phyloP scores from a whole-genome alignment of 2,113 vertebrate genomes.

The Platichthys stellatus region DNA sequence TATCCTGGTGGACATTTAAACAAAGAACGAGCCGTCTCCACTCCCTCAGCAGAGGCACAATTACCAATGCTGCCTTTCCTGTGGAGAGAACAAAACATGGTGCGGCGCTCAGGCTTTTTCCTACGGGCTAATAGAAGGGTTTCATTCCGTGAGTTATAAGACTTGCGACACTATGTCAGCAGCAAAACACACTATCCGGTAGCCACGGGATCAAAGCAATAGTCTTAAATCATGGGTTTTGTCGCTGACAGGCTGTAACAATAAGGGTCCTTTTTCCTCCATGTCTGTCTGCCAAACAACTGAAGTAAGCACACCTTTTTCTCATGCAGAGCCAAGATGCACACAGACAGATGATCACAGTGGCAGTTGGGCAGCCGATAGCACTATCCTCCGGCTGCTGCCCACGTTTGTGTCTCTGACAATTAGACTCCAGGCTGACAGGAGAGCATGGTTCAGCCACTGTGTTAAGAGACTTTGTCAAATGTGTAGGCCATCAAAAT shows the following conservation, averaged over 20 bases:
- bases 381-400: slow-evolving; percentile 60
- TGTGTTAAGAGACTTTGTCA: slow-evolving; percentile 81
- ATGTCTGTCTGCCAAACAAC: slow-evolving; percentile 58
- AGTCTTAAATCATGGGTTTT: slow-evolving; percentile 62
- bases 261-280: slow-evolving; percentile 49
- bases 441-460: slow-evolving; percentile 69
- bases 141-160: slow-evolving; percentile 54
- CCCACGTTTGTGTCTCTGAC: slow-evolving; percentile 75
- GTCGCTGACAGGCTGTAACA: slow-evolving; percentile 66
- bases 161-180: slow-evolving; percentile 62
- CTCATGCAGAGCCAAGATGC: slow-evolving; percentile 58
- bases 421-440: slow-evolving; percentile 80
- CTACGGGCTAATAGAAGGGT: slow-evolving; percentile 71
- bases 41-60: slow-evolving; percentile 76
- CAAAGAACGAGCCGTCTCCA: slow-evolving; percentile 71
- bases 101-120: slow-evolving; percentile 43
- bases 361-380: slow-evolving; percentile 67
- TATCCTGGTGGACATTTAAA: slow-evolving; percentile 80
- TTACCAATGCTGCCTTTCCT: slow-evolving; percentile 77
- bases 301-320: slow-evolving; percentile 65
- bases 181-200: slow-evolving; percentile 58
- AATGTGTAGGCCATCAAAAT: slow-evolving; percentile 77
- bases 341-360: slow-evolving; percentile 75
- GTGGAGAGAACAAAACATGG: slow-evolving; percentile 71
- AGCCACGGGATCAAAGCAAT: slow-evolving; percentile 69